Evolutionary conservation across 2,888 invertebrate genomes (phyloP).

Genomic region (Oscheius sp.): DNA sequence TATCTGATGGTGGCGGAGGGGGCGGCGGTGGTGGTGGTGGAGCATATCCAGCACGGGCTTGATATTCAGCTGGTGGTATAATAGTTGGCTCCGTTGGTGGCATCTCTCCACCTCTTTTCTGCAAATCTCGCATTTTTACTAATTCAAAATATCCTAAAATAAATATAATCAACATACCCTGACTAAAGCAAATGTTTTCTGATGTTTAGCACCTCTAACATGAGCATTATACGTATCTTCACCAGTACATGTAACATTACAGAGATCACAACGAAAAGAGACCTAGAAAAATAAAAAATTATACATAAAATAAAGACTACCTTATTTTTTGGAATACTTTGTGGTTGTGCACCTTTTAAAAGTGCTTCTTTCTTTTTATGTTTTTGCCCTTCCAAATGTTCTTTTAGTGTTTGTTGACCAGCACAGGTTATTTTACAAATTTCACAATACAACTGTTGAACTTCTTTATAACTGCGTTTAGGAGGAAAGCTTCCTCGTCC

Average conservation of each 20-base stretch:
- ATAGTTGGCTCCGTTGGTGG: constrained; percentile 94
- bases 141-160: not conserved
- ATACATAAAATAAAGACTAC: constrained; percentile 4
- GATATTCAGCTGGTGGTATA: constrained; percentile 74
- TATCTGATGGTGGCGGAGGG: constrained; percentile 20
- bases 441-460: constrained; percentile 46
- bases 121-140: constrained; percentile 73
- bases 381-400: constrained; percentile 97
- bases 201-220: constrained; percentile 96
- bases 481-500: not conserved
- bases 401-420: constrained; percentile 83
- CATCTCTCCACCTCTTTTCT: constrained; percentile 95
- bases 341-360: constrained; percentile 79
- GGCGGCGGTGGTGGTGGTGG: constrained; percentile 40
- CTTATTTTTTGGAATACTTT: constrained; percentile 41
- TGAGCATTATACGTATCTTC: constrained; percentile 95
- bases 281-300: constrained; percentile 72
- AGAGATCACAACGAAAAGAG: constrained; percentile 91
- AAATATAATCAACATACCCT: constrained; percentile 76
- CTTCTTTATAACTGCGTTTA: constrained; percentile 20
- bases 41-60: constrained; percentile 27
- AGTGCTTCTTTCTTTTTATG: constrained; percentile 95
- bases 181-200: constrained; percentile 93
- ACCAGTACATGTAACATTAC: constrained; percentile 97
- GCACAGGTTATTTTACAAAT: constrained; percentile 79